Evolutionary conservation across 2,888 invertebrate genomes (phyloP), one percentile per base, ranked within the genome.

Genomic region (Ctenicera cuprea): DNA sequence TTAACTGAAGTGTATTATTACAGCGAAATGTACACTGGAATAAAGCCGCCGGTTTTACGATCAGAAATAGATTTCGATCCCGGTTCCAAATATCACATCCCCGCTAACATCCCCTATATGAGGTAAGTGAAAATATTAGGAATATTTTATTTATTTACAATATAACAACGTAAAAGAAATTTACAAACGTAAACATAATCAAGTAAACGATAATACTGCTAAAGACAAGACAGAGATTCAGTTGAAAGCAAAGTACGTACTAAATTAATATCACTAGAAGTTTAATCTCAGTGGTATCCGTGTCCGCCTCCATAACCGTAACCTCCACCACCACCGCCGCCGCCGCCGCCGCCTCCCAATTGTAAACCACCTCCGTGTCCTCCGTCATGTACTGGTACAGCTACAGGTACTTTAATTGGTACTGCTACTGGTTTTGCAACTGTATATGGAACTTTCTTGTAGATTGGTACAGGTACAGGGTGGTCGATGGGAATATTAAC

Each of bases 21-120:
- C 85, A 94, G 95, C 83, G 95, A 95, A 85, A 91, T 92, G 84
- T 95, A 94, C 80, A 93, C 95, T 76, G 96, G 96, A 4, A 91
- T 95, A 71, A 95, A 95, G 80, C 96, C 96, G 0, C 96, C 96
- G 0, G 93, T 95, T 0, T 87, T 94, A 0, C 90, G 97, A 50
- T 95, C 95, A 0, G 96, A 97, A 86, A 90, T 92, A 76, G 96
- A 97, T 87, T 97, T 97, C 84, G 97, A 97, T 85, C 93, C 97
- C 62, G 97, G 97, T 2, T 93, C 97, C 50, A 97, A 97, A 86
- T 97, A 96, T 86, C 97, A 97, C 87, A 91, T 97, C 50, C 95
- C 96, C 0, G 95, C 95, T 65, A 95, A 97, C 88, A 94, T 96
- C 75, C 96, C 96, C 0, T 96, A 96, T 82, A 93, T 95, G 83